These are phyloP conservation scores for Drosophila nigritarsus DNA, from an alignment of 2,888 invertebrate genomes.

Conservation along the genomic window DNA sequence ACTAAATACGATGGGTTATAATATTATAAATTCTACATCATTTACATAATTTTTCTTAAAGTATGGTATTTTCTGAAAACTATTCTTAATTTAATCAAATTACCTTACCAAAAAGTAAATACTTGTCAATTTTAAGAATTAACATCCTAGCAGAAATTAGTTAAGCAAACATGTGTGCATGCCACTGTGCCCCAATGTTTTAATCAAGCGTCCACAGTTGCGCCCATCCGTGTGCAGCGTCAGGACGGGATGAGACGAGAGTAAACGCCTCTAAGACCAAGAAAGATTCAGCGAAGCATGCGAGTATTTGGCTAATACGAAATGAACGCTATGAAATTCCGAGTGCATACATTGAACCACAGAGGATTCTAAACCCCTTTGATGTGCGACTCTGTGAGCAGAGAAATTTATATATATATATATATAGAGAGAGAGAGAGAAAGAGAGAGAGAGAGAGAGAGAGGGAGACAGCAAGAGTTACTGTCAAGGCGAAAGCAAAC, in stretches of 20 bases:
- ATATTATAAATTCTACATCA: no score
- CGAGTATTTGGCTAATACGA: conserved; percentile 78
- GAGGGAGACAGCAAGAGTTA: conserved; percentile 4
- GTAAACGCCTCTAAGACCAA: conserved; percentile 29
- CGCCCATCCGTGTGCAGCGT: conserved; percentile 24
- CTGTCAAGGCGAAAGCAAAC: conserved; percentile 70
- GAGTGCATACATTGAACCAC: conserved; percentile 72
- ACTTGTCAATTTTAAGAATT: neutral
- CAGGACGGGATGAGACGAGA: neutral
- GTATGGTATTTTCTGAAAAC: neutral
- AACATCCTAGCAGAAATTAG: neutral
- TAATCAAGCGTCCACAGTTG: conserved; percentile 44
- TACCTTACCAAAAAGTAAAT: no score
- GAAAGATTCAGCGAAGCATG: conserved; percentile 68
- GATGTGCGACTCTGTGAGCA: neutral
- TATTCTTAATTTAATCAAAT: no score
- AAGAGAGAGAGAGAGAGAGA: neutral
- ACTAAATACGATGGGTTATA: neutral
- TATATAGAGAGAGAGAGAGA: neutral
- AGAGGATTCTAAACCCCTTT: neutral
- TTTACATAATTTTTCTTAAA: neutral
- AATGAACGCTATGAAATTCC: conserved; percentile 76
- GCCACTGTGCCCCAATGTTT: conserved; percentile 56
- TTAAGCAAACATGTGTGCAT: neutral
- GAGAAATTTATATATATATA: neutral